Percentiles rank a stretch among this genome's conserved stretches.
phyloP scores from a whole-genome alignment of 1,140 invertebrate genomes.

The Neoseiulus cucumeris region DNA sequence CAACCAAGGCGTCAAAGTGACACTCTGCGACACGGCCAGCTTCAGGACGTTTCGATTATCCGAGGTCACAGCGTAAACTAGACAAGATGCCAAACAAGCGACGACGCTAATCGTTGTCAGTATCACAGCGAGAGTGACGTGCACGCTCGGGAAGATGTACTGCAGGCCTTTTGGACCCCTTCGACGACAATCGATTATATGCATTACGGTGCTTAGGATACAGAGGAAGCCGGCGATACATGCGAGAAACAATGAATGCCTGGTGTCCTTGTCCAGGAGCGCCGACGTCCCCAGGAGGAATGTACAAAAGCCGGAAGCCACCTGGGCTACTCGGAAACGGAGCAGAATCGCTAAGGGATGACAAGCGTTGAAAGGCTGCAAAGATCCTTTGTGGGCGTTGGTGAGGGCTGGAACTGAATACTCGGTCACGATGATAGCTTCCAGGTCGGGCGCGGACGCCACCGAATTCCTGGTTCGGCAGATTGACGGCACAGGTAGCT shows the following conservation, averaged over 20 bases:
- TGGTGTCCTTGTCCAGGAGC: background rate
- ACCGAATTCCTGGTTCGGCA: slow-evolving; percentile 5
- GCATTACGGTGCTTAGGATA: background rate
- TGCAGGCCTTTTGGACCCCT: background rate
- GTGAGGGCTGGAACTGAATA: slow-evolving; percentile 3
- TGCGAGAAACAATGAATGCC: background rate
- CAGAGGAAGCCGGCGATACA: slow-evolving; percentile 1
- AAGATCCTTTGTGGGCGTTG: background rate
- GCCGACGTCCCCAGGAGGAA: background rate
- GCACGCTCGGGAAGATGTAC: slow-evolving; percentile 6
- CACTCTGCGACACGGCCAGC: slow-evolving; percentile 8
- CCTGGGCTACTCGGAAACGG: background rate
- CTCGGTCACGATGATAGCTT: slow-evolving; percentile 6
- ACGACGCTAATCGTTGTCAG: slow-evolving; percentile 1
- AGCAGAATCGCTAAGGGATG: background rate
- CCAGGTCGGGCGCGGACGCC: slow-evolving; percentile 10
- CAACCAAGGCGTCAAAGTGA: slow-evolving; percentile 2
- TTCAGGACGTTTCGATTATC: slow-evolving; percentile 1
- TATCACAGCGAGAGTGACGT: slow-evolving; percentile 2
- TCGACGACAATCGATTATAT: background rate
- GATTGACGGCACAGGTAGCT: slow-evolving; percentile 10
- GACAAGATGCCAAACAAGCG: background rate
- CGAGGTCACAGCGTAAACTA: background rate
- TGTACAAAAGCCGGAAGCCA: slow-evolving; percentile 4
- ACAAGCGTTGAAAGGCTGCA: slow-evolving; percentile 6